phyloP scores from a whole-genome alignment of 2,888 invertebrate genomes.

The Bugulina stolonifera region DNA sequence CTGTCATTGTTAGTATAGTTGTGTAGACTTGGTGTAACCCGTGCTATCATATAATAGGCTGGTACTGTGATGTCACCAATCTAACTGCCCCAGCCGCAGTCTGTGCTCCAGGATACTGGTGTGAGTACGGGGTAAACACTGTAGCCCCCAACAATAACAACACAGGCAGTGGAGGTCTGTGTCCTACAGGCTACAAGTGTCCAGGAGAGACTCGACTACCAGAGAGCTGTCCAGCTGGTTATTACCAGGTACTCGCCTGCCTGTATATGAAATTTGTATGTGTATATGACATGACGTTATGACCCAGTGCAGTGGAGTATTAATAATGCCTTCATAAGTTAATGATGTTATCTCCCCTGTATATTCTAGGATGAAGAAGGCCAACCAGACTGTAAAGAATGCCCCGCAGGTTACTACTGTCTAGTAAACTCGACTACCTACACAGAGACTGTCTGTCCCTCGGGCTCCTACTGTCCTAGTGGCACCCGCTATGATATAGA shows the following conservation, averaged over 20 bases:
- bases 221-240: constrained; percentile 42
- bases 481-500: constrained; percentile 37
- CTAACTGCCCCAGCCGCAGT: constrained; percentile 41
- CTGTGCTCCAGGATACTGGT: constrained; percentile 45
- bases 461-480: constrained; percentile 45
- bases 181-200: constrained; percentile 44
- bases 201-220: constrained; percentile 39
- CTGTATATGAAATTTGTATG: too few species aligned
- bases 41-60: too few species aligned
- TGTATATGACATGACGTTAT: too few species aligned
- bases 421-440: constrained; percentile 38
- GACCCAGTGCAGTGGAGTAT: too few species aligned
- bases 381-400: constrained; percentile 37
- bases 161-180: constrained; percentile 47
- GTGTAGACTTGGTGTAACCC: too few species aligned
- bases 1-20: too few species aligned
- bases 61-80: constrained; percentile 36
- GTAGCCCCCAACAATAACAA: constrained; percentile 41
- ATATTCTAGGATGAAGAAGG: constrained; percentile 37
- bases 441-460: constrained; percentile 42
- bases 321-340: too few species aligned
- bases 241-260: constrained; percentile 48
- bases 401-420: constrained; percentile 46
- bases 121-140: constrained; percentile 42
- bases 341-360: too few species aligned